These are phyloP conservation scores for Acleris holmiana DNA, from an alignment of 2,888 invertebrate species.

Conservation along the genomic window DNA sequence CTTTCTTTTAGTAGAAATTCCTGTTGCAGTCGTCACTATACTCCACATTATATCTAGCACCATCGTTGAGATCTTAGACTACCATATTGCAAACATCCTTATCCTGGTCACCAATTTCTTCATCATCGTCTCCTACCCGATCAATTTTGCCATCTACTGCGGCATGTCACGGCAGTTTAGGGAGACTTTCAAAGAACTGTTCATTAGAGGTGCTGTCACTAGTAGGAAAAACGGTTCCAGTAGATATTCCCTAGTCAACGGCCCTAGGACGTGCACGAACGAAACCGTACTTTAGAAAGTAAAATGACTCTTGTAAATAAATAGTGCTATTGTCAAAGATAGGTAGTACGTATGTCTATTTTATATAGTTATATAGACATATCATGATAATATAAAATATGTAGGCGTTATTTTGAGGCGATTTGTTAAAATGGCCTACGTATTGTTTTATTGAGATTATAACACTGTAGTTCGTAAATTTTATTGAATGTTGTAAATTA, in stretches of 20 bases:
- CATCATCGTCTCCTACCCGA: conserved; percentile 95
- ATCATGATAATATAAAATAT: conserved; percentile 43
- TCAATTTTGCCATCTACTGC: conserved; percentile 98
- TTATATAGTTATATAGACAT: conserved; percentile 53
- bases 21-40: conserved; percentile 91
- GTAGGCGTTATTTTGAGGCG: conserved; percentile 11
- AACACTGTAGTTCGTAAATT: conserved; percentile 29
- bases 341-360: conserved; percentile 43
- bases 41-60: conserved; percentile 92
- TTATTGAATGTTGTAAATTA: conserved; percentile 36
- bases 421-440: conserved; percentile 19
- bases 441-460: conserved; percentile 27
- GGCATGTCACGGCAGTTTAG: conserved; percentile 98
- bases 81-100: conserved; percentile 90
- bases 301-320: conserved; percentile 35
- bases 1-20: conserved; percentile 92
- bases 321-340: conserved; percentile 34
- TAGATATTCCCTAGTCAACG: conserved; percentile 92
- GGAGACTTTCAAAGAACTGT: conserved; percentile 95
- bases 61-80: conserved; percentile 89
- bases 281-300: conserved; percentile 89
- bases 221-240: conserved; percentile 88
- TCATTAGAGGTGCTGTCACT: conserved; percentile 86
- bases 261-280: conserved; percentile 92
- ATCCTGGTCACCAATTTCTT: conserved; percentile 95